Evolutionary conservation across 2,888 invertebrate genomes (phyloP).

Genomic region (Phortica magna): DNA sequence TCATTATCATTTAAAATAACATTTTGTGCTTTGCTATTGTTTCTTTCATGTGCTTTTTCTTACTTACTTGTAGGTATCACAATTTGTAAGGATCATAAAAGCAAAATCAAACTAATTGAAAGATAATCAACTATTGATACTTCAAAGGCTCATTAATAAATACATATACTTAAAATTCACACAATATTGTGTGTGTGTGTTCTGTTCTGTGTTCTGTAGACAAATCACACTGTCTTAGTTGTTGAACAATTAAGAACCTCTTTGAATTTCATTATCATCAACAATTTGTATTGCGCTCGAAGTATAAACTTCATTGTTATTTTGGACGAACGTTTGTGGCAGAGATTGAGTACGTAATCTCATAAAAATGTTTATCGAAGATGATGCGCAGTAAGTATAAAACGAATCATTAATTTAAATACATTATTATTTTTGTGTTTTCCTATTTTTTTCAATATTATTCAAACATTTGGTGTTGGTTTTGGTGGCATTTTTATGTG

Average conservation of each 20-base stretch:
- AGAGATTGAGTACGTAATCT: constrained; percentile 25
- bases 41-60: constrained; percentile 17
- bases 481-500: constrained; percentile 24
- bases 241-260: no score
- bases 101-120: neutral
- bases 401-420: neutral
- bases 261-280: no score
- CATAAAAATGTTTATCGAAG: constrained; percentile 74
- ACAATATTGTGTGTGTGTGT: neutral
- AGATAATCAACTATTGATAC: constrained; percentile 1
- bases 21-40: neutral
- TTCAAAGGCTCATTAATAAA: neutral
- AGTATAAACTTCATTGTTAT: constrained; percentile 34
- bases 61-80: neutral
- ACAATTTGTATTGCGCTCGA: neutral
- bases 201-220: no score
- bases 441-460: constrained; percentile 2
- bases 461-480: constrained; percentile 12
- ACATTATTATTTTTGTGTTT: constrained; percentile 3
- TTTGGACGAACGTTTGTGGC: constrained; percentile 9
- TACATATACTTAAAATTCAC: neutral
- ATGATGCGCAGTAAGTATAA: constrained; percentile 75
- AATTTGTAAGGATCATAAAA: constrained; percentile 15
- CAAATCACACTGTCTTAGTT: no score
- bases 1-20: neutral